These are phyloP conservation scores for Neoarius graeffei DNA, from an alignment of 2,113 vertebrate species.

Conservation along the genomic window DNA sequence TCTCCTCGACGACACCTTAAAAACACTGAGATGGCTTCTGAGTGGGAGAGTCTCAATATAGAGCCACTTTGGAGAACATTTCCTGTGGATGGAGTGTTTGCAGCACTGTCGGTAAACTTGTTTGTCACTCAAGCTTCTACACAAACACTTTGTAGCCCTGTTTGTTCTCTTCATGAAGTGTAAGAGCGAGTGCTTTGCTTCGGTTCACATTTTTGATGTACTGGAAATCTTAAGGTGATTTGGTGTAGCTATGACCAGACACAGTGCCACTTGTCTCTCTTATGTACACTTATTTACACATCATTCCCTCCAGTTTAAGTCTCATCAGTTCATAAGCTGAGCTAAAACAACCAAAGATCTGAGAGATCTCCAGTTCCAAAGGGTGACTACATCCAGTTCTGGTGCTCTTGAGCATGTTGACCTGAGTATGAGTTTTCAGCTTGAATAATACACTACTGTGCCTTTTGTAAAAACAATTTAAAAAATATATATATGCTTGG, in stretches of 20 bases:
- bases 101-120: constrained; percentile 33
- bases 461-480: background rate
- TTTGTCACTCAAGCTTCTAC: background rate
- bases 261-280: background rate
- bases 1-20: constrained; percentile 53
- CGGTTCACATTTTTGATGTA: constrained; percentile 40
- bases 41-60: constrained; percentile 57
- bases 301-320: background rate
- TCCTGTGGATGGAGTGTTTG: constrained; percentile 32
- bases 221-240: background rate
- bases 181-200: constrained; percentile 6
- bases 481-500: background rate
- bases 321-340: background rate
- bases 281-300: constrained; percentile 31
- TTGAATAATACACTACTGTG: constrained; percentile 16
- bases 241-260: background rate
- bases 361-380: constrained; percentile 24
- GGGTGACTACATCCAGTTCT: background rate
- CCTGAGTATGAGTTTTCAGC: constrained; percentile 43
- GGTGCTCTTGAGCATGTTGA: constrained; percentile 19
- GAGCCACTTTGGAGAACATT: constrained; percentile 52
- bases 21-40: constrained; percentile 62
- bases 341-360: background rate
- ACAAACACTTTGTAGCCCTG: background rate
- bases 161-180: background rate